Percentiles rank a stretch among this genome's conserved stretches.
These are phyloP conservation scores for Biston stratarius DNA, from an alignment of 2,888 invertebrate genomes.

Conservation along the genomic window DNA sequence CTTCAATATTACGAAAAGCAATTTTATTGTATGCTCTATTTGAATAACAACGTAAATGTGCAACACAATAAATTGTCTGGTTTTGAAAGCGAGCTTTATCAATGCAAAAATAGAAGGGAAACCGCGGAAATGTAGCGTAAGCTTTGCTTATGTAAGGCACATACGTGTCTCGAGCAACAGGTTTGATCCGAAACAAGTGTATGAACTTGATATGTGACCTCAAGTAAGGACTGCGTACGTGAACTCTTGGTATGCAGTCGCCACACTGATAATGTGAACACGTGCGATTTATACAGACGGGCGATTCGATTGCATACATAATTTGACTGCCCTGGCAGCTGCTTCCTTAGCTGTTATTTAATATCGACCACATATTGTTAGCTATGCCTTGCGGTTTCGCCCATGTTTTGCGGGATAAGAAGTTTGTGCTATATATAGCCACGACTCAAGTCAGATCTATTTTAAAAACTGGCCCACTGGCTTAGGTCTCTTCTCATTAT, in stretches of 20 bases:
- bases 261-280: conserved; percentile 59
- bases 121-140: conserved; percentile 53
- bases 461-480: too few relatives aligned
- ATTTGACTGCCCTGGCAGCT: background rate
- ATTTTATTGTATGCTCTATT: conserved; percentile 32
- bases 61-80: conserved; percentile 16
- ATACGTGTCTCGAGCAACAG: conserved; percentile 46
- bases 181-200: conserved; percentile 67
- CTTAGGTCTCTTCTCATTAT: too few relatives aligned
- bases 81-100: conserved; percentile 44
- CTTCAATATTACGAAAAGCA: conserved; percentile 54
- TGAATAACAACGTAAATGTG: conserved; percentile 36
- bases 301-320: conserved; percentile 34
- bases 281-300: conserved; percentile 57
- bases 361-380: too few relatives aligned
- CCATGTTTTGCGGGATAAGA: too few relatives aligned
- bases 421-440: too few relatives aligned
- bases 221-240: conserved; percentile 65
- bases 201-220: conserved; percentile 83
- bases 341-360: too few relatives aligned
- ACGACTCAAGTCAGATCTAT: too few relatives aligned
- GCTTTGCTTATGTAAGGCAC: conserved; percentile 47
- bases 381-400: too few relatives aligned
- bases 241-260: conserved; percentile 58
- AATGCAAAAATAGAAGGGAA: conserved; percentile 53